phyloP scores from a whole-genome alignment of 2,797 vertebrate species.

The Eutrigla gurnardus region DNA sequence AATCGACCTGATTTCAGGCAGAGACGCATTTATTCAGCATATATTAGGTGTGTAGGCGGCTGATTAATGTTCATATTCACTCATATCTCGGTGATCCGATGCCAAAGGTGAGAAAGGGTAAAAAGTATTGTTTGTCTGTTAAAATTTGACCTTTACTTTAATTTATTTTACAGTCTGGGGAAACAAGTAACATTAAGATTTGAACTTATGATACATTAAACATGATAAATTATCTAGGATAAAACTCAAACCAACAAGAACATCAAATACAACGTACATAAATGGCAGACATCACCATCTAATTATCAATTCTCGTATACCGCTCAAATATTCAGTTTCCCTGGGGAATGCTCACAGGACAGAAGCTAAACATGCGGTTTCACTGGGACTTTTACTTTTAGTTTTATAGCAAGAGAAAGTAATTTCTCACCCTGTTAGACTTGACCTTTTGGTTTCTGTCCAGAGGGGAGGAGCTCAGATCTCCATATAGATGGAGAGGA shows the following conservation, averaged over 20 bases:
- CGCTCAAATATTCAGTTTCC: no score
- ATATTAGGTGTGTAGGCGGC: background rate
- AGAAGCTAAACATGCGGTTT: no score
- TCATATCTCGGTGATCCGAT: background rate
- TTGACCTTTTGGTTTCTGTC: constrained; percentile 9
- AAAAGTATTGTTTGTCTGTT: background rate
- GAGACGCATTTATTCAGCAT: background rate
- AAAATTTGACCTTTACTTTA: no score
- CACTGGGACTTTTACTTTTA: no score
- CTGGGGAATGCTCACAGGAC: no score
- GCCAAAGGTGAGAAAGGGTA: background rate
- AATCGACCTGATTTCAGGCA: background rate
- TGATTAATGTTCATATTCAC: background rate
- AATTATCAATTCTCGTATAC: background rate
- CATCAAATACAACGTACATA: background rate
- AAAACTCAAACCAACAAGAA: no score
- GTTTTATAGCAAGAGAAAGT: background rate
- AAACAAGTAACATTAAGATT: no score
- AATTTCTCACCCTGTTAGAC: constrained; percentile 5
- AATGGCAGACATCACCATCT: background rate
- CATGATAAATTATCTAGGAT: background rate
- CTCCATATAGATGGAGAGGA: background rate
- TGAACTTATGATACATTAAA: no score
- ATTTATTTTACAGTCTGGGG: no score
- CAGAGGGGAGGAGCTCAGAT: constrained; percentile 5